Base-by-base conservation (phyloP, 2,797 vertebrate species). In the Sciaenops ocellatus region DNA sequence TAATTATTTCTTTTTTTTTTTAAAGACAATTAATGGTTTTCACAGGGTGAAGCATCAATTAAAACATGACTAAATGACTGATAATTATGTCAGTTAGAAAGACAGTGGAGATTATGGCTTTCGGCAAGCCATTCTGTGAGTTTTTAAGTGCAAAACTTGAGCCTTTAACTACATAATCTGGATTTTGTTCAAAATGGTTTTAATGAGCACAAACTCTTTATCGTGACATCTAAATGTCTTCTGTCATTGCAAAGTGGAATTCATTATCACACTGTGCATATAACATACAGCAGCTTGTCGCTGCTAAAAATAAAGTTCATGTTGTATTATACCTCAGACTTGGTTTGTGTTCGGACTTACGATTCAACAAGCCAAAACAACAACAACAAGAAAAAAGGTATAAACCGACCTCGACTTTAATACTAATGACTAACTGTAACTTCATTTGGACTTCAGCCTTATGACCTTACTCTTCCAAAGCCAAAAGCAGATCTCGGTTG, bases 401-500 rank as follows among this genome's bases (percentile, higher is more conserved):
- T 1, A 64, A 42, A 41, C 24, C 41, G 34, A 50, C 38, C 67
- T 54, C 42, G 13, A 30, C 41, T 69, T 70, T 44, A 56, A 52
- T 24, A 51, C 18, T 10, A 61, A 62, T 73, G 28, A 74, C 24
- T 79, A 50, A 22, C 24, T 52, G 34, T 13, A 63, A 55, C 61
- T 69, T 67, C 0, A 59, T 63, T 75, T 80, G 74, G 69, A 78
- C 56, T 41, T 6, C 0, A 63, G 63, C 74, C 80, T 75, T 64
- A 78, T 69, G 73, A 68, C 56, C 60, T 73, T 41, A 65, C 47
- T 48, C 22, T 71, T 44, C 44, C 17, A 3, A 38, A 59, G 55
- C 50, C 24, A 41, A 50, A 61, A 72, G 60, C 18, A 69, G 47
- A 56, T 72, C 9, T 28, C 26, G 38, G 22, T 62, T 81, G 63